phyloP scores from a whole-genome alignment of 2,113 vertebrate species.

The Quiscalus mexicanus region DNA sequence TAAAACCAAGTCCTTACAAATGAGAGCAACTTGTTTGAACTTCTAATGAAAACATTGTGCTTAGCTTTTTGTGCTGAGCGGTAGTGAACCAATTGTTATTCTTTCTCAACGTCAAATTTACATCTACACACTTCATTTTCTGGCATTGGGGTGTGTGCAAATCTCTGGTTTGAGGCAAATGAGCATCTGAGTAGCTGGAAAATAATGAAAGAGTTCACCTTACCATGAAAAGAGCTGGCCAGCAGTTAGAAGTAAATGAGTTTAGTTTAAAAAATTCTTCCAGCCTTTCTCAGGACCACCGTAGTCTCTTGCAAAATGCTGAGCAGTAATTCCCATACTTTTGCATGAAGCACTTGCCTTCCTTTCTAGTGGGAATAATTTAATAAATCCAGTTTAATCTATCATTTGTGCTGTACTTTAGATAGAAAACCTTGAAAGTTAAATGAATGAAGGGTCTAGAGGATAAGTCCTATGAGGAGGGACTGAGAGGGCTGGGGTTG shows the following conservation, averaged over 20 bases:
- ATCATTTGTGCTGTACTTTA: neutral
- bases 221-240: neutral
- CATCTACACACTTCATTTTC: neutral
- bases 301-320: neutral
- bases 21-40: neutral
- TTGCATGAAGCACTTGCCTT: neutral
- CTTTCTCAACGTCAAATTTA: neutral
- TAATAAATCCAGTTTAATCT: neutral
- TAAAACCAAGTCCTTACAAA: neutral
- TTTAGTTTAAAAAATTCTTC: neutral
- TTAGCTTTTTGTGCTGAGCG: neutral
- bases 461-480: neutral
- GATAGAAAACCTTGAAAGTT: neutral
- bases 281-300: neutral
- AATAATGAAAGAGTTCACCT: neutral
- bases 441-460: neutral
- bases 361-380: neutral
- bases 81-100: neutral
- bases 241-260: neutral
- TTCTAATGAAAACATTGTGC: neutral
- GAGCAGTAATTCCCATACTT: neutral
- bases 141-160: neutral
- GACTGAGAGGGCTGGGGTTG: neutral
- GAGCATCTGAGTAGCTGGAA: neutral
- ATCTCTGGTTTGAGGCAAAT: neutral